A percentile compares a stretch with the other conserved stretches of the same genome.
These are phyloP conservation scores for Xylota sylvarum DNA, from an alignment of 2,888 invertebrate genomes.

Conservation along the genomic window DNA sequence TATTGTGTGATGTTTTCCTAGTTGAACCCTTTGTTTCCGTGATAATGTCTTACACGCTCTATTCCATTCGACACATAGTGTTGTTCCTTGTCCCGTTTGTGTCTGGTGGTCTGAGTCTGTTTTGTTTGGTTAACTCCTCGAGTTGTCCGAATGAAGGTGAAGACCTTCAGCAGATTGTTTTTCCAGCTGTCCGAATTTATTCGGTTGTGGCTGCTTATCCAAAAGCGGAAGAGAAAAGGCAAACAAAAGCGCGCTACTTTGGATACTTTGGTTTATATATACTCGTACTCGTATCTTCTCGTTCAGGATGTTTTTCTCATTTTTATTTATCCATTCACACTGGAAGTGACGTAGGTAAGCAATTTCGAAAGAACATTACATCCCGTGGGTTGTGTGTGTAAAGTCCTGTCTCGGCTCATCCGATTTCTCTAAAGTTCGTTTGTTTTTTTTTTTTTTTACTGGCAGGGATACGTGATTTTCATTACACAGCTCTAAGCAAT, in stretches of 20 bases:
- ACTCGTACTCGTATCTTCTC: too few relatives aligned
- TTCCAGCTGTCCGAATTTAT: conserved; percentile 74
- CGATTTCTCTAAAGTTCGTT: not conserved
- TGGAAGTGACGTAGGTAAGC: conserved; percentile 68
- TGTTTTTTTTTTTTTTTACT: conserved; percentile 19
- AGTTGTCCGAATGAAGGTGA: conserved; percentile 47
- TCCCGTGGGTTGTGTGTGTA: conserved; percentile 19
- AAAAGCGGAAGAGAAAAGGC: conserved; percentile 15
- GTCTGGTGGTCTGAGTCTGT: conserved; percentile 2
- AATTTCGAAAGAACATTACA: conserved; percentile 58
- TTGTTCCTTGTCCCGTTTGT: not conserved
- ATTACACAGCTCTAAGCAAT: conserved; percentile 49
- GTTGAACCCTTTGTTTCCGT: conserved; percentile 51
- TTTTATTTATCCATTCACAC: conserved; percentile 70
- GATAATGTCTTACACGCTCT: conserved; percentile 45
- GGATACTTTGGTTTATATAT: conserved; percentile 25
- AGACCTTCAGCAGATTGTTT: conserved; percentile 65
- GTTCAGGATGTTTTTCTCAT: conserved; percentile 41
- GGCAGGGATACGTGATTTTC: conserved; percentile 64
- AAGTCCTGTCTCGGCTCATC: conserved; percentile 37
- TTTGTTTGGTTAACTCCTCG: not conserved
- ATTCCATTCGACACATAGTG: conserved; percentile 39
- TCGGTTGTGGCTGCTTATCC: conserved; percentile 62
- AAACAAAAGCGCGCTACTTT: conserved; percentile 24
- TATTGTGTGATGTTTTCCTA: conserved; percentile 21